These are phyloP conservation scores for pig (Sus scrofa) DNA, from an alignment of 2,113 vertebrate genomes.

Conservation along the genomic window T2T-Sscrofa CM000812.6:220193501-220194000, in stretches of 20 bases:
- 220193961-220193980: not conserved
- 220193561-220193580: constrained; percentile 63
- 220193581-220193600: constrained; percentile 65
- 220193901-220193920: not conserved
- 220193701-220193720: not conserved
- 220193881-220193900: constrained; percentile 8
- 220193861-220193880: not conserved
- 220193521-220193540: constrained; percentile 60
- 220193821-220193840: not conserved
- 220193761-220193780: not conserved
- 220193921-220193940: constrained; percentile 7
- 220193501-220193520: constrained; percentile 49
- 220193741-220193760: not conserved
- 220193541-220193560: constrained; percentile 70
- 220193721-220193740: not conserved
- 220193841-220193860: constrained; percentile 33
- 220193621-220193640: constrained; percentile 66
- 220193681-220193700: constrained; percentile 3
- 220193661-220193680: not conserved
- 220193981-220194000: not conserved
- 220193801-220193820: not conserved
- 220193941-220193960: constrained; percentile 19
- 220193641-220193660: constrained; percentile 34
- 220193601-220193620: constrained; percentile 17
- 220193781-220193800: not conserved